These are phyloP conservation scores for Amaurobius ferox DNA, from an alignment of 2,888 invertebrate species.

Conservation along the genomic window DNA sequence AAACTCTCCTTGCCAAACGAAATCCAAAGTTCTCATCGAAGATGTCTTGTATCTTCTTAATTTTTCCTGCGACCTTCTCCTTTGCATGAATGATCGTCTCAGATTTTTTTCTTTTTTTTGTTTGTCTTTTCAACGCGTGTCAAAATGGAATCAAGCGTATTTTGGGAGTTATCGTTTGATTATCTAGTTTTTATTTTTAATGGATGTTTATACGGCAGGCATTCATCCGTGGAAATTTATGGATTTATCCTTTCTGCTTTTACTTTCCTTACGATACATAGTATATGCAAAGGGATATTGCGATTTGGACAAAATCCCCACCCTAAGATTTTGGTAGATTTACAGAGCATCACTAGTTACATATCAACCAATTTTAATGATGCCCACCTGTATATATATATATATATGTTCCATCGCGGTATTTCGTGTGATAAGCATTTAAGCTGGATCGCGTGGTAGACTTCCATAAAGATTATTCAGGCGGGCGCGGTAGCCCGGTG, in stretches of 20 bases:
- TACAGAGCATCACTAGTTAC: too few relatives aligned
- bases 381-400: too few relatives aligned
- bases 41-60: background rate
- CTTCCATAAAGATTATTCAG: too few relatives aligned
- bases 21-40: constrained; percentile 4
- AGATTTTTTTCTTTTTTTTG: background rate
- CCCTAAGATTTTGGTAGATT: too few relatives aligned
- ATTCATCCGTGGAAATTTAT: background rate
- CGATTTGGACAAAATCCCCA: too few relatives aligned
- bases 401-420: too few relatives aligned
- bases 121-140: background rate
- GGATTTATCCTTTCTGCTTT: background rate
- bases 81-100: background rate
- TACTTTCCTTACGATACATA: too few relatives aligned
- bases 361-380: too few relatives aligned
- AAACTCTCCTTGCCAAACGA: background rate
- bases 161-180: background rate
- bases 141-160: background rate
- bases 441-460: too few relatives aligned
- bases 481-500: too few relatives aligned
- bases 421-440: too few relatives aligned
- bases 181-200: background rate
- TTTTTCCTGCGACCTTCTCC: background rate
- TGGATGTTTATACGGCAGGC: background rate
- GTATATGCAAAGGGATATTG: too few relatives aligned